These are phyloP conservation scores for Onthophagus taurus DNA, from an alignment of 1,140 invertebrate genomes.

Conservation along the genomic window DNA sequence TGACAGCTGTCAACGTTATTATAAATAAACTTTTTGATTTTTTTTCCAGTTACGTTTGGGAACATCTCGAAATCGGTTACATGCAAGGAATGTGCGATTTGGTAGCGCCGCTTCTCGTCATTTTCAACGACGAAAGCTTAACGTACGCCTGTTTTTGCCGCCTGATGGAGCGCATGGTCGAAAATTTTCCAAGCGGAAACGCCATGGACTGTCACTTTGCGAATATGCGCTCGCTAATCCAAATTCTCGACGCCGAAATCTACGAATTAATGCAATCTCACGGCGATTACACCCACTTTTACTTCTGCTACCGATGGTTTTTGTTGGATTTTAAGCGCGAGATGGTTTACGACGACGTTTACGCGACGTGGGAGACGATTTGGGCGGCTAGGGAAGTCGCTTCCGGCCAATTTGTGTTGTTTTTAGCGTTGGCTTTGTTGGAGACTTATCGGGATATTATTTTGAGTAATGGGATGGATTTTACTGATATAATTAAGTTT, in stretches of 20 bases:
- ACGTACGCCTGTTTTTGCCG: conserved; percentile 86
- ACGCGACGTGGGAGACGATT: conserved; percentile 89
- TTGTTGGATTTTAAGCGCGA: conserved; percentile 68
- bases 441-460: conserved; percentile 92
- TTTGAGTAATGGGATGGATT: conserved; percentile 91
- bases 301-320: conserved; percentile 94
- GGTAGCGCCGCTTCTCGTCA: conserved; percentile 83
- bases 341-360: conserved; percentile 84
- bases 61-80: conserved; percentile 83
- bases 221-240: conserved; percentile 80
- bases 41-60: conserved; percentile 76
- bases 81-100: conserved; percentile 95
- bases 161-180: conserved; percentile 80
- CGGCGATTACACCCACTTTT: conserved; percentile 94
- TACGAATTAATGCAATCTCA: conserved; percentile 91
- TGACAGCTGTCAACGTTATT: no score
- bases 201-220: conserved; percentile 93
- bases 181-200: conserved; percentile 87
- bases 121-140: conserved; percentile 85
- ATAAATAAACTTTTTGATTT: conserved; percentile 4
- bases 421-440: conserved; percentile 83
- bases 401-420: conserved; percentile 83
- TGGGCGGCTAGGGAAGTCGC: conserved; percentile 86
- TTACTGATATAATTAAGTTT: conserved; percentile 96
- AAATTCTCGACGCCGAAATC: conserved; percentile 87